Percentiles rank a stretch among this genome's conserved stretches.
Evolutionary conservation across 2,888 invertebrate species (phyloP).

Genomic region (Galerucella nymphaeae): DNA sequence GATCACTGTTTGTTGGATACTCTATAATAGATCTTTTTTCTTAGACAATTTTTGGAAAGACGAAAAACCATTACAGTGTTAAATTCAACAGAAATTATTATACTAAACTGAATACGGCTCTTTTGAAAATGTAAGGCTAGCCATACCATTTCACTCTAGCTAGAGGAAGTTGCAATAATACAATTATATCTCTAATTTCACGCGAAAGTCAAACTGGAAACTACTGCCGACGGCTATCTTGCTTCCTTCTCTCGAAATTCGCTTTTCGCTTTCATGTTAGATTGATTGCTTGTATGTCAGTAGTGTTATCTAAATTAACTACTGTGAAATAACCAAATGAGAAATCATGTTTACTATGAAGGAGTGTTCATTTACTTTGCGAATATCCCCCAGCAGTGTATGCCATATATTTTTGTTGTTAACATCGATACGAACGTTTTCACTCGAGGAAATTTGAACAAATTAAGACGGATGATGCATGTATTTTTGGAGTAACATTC

Average conservation of each 20-base stretch:
- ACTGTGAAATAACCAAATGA: conserved; percentile 42
- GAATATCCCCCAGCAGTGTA: conserved; percentile 25
- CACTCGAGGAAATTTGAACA: conserved; percentile 7
- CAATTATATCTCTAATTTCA: conserved; percentile 50
- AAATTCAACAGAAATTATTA: no score
- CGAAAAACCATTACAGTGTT: no score
- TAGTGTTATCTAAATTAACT: conserved; percentile 46
- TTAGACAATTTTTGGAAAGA: no score
- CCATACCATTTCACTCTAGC: conserved; percentile 19
- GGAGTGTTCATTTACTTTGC: conserved; percentile 33
- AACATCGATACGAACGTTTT: conserved; percentile 27
- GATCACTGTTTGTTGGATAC: no score
- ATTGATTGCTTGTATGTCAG: conserved; percentile 44
- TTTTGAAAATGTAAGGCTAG: conserved; percentile 4
- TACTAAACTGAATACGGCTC: not conserved
- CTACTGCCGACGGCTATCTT: conserved; percentile 37
- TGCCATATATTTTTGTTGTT: conserved; percentile 16
- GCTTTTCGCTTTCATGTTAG: conserved; percentile 39
- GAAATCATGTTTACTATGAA: conserved; percentile 36
- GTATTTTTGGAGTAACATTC: no score
- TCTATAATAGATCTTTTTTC: no score
- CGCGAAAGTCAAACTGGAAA: conserved; percentile 40
- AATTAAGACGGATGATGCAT: no score
- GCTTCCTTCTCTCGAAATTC: conserved; percentile 33
- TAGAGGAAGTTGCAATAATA: conserved; percentile 48